These are phyloP conservation scores for Bubo scandiacus DNA, from an alignment of 2,113 vertebrate genomes.

Conservation along the genomic window DNA sequence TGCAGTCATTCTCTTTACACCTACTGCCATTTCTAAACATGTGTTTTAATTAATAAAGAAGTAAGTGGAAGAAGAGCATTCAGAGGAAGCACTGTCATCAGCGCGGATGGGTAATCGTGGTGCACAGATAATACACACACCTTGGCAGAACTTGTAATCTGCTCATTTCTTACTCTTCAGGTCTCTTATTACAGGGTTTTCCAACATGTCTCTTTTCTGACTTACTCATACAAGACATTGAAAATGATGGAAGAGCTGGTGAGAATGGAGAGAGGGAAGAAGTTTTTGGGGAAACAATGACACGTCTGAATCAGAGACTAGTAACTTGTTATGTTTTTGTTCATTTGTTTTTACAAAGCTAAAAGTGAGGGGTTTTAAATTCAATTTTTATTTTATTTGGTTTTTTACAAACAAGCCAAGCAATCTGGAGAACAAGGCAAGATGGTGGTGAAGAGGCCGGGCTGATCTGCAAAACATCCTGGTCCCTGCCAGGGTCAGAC, in stretches of 20 bases:
- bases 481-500: neutral
- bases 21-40: neutral
- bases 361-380: neutral
- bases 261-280: neutral
- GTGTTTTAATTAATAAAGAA: neutral
- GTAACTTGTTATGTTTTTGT: neutral
- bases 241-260: neutral
- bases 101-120: accelerated
- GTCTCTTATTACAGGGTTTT: neutral
- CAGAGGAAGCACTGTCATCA: neutral
- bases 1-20: neutral
- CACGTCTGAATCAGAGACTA: neutral
- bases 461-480: neutral
- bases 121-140: neutral
- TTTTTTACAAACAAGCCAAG: neutral
- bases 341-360: neutral
- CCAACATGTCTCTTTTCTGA: neutral
- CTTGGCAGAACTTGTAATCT: neutral
- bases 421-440: neutral
- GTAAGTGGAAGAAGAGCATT: neutral
- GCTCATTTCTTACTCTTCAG: neutral
- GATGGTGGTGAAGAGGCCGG: neutral
- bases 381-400: neutral
- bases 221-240: neutral
- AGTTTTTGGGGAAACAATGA: neutral